Percentiles rank a stretch among this genome's conserved stretches.
Evolutionary conservation across 1,140 invertebrate species (phyloP).

Genomic region (Eufriesea mexicana): DNA sequence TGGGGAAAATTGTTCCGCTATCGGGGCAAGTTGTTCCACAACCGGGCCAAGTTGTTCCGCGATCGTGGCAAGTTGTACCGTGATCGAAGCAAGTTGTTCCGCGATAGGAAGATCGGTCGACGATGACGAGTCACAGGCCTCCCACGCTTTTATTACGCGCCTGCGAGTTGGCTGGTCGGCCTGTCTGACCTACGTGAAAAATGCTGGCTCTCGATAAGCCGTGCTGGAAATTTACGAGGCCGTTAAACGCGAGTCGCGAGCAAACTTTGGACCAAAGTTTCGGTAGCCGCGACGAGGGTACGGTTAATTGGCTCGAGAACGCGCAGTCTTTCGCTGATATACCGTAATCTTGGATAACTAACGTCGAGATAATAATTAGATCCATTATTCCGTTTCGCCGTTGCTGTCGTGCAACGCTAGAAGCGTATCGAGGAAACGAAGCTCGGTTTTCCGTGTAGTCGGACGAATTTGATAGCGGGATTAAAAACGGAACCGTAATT

Average conservation of each 20-base stretch:
- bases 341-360: not conserved
- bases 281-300: not conserved
- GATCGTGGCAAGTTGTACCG: constrained; percentile 1
- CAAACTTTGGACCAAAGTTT: not conserved
- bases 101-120: constrained; percentile 5
- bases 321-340: not conserved
- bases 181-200: constrained; percentile 1
- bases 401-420: not conserved
- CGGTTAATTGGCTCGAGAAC: not conserved
- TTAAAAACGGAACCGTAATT: too few relatives aligned
- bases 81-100: not conserved
- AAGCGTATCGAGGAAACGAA: not conserved
- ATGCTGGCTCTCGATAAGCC: constrained; percentile 1
- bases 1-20: too few relatives aligned
- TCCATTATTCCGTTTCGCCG: not conserved
- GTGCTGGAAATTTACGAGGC: not conserved
- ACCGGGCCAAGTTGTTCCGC: constrained; percentile 12
- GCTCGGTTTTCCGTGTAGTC: not conserved
- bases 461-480: not conserved
- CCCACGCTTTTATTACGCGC: constrained; percentile 16
- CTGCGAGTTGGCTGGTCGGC: too few relatives aligned
- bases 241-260: not conserved
- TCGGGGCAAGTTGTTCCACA: not conserved
- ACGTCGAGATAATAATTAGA: not conserved
- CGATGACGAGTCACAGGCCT: constrained; percentile 19